Percentiles rank a stretch among this genome's conserved stretches.
Evolutionary conservation across 1,140 invertebrate species (phyloP).

Genomic region (Aleiodes sp.): DNA sequence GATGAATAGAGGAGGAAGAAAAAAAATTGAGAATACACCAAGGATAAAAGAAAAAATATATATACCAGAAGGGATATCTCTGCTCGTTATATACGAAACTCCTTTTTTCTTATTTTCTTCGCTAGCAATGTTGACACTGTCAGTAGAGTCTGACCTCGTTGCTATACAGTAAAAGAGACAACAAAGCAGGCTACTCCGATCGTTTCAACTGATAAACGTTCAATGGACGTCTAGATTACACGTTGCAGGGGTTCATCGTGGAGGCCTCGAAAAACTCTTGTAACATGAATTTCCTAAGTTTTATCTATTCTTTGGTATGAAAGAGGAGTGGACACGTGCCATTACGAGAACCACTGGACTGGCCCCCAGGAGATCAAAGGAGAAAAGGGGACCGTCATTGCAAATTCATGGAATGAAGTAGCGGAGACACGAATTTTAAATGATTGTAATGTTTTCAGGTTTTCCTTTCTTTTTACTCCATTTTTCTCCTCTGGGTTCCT

Average conservation of each 20-base stretch:
- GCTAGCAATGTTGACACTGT: conserved; percentile 12
- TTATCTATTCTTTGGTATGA: neutral
- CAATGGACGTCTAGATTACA: conserved; percentile 11
- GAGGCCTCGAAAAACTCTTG: too few species aligned
- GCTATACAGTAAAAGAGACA: neutral
- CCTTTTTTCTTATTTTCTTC: too few species aligned
- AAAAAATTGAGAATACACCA: too few species aligned
- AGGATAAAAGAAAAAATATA: neutral
- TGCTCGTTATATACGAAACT: conserved; percentile 9
- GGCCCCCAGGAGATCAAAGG: conserved; percentile 1
- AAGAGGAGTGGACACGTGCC: neutral
- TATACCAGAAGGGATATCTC: neutral
- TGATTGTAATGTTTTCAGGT: neutral
- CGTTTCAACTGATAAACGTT: conserved; percentile 3
- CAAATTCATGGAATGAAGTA: neutral
- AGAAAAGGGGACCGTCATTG: neutral
- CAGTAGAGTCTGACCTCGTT: neutral
- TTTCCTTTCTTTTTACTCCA: neutral
- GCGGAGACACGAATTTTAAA: neutral
- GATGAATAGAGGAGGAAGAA: neutral
- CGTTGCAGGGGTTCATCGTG: neutral
- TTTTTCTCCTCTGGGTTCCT: neutral
- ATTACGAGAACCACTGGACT: conserved; percentile 7
- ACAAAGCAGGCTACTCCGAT: conserved; percentile 2
- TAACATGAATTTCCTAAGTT: too few species aligned